A percentile compares a stretch with the other conserved stretches of the same genome.
phyloP scores from a whole-genome alignment of 1,140 invertebrate genomes.

The Melanaphis sacchari region DNA sequence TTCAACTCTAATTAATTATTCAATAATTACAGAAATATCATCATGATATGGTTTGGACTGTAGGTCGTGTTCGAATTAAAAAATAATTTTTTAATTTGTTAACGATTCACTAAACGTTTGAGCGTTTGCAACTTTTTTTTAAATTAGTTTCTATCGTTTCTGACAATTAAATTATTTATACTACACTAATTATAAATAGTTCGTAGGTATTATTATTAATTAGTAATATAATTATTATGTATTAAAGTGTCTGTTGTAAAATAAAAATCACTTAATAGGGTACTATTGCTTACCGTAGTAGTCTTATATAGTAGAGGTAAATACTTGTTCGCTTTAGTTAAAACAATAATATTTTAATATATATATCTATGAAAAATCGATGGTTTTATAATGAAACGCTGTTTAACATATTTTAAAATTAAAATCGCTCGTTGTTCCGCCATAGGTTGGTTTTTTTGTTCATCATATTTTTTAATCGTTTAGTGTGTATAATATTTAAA shows the following conservation, averaged over 20 bases:
- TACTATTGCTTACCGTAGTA: neutral
- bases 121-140: neutral
- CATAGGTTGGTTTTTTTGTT: neutral
- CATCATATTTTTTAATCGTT: constrained; percentile 2
- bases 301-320: neutral
- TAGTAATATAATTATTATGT: neutral
- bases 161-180: neutral
- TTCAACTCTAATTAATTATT: too few relatives aligned
- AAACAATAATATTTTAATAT: neutral
- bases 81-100: neutral
- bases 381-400: neutral
- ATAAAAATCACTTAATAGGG: neutral
- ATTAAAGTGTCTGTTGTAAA: neutral
- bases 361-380: neutral
- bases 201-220: neutral
- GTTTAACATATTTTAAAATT: constrained; percentile 24
- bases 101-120: neutral
- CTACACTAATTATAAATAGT: neutral
- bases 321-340: neutral
- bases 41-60: neutral
- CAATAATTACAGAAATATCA: too few relatives aligned
- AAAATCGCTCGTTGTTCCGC: neutral
- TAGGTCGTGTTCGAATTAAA: neutral
- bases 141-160: neutral
- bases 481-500: neutral